Evolutionary conservation across 2,888 invertebrate species (phyloP), one percentile per base, ranked within the genome.

Genomic region (Physocephala rufipes): DNA sequence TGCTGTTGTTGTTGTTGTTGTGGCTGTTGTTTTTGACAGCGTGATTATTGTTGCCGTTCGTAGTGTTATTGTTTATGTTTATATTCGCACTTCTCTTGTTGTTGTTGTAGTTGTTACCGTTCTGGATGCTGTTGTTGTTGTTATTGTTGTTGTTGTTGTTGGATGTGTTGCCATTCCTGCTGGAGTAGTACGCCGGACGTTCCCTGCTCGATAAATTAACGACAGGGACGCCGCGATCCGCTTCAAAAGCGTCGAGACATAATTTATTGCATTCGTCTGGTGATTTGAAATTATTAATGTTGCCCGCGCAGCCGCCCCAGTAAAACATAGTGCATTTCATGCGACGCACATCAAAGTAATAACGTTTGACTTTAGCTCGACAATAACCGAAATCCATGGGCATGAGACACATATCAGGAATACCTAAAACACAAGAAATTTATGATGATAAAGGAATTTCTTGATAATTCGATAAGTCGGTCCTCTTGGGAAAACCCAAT

Each of bases 291-390:
- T 92, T 92, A 81, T 94, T 94, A 75, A 89, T 88, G 81, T 93
- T 94, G 13, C 93, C 94, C 68, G 92, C 87, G 77, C 91, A 91
- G 9, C 91, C 91, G 16, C 93, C 92, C 83, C 91, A 95, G 67
- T 88, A 88, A 84, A 95, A 95, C 63, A 91, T 89, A 61, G 90
- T 86, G 82, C 95, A 95, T 70, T 77, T 78, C 76, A 79, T 80
- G 70, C 80, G 79, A 53, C 79, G 74, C 47, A 88, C 81, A 79
- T 93, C 91, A 84, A 91, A 95, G 81, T 91, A 91, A 90, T 92
- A 95, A n/a, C 93, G 88, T 70, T 90, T 89, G 81, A 91, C 92
- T 77, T 89, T 89, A 15, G 92, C 93, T 47, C 90, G 87, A 81
- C 95, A 95, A 1, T 92, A 91, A n/a, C 94, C 95, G 63, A 87